Evolutionary conservation across 2,797 vertebrate species (phyloP).

Genomic region (Carduelis carduelis): DNA sequence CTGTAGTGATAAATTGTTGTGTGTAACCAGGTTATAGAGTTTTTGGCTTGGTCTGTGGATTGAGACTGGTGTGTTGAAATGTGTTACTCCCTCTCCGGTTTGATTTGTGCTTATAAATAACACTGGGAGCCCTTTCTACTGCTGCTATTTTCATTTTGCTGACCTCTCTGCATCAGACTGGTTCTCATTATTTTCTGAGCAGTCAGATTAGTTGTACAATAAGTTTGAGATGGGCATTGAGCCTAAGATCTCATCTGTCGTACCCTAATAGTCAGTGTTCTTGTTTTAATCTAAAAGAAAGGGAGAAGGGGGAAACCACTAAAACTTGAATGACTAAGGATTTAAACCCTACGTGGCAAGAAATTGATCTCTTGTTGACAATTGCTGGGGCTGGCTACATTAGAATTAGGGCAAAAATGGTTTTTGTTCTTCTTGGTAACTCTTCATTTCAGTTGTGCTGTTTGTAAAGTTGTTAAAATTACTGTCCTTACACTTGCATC

Average conservation of each 20-base stretch:
- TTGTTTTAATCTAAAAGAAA: not conserved
- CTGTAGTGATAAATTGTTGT: not conserved
- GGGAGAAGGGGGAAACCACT: not conserved
- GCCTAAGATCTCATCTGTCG: not conserved
- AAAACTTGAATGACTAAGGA: not conserved
- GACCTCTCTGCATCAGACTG: not conserved
- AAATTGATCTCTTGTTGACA: not conserved
- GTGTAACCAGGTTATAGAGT: fast-evolving
- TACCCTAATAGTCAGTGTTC: not conserved
- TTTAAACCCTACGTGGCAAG: not conserved
- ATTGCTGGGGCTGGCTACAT: fast-evolving
- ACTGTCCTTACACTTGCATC: not conserved
- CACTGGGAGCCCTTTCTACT: not conserved
- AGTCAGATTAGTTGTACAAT: not conserved
- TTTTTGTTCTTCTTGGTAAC: not conserved
- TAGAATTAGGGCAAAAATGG: not conserved
- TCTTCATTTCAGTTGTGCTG: not conserved
- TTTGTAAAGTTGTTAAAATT: not conserved
- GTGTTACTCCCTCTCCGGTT: not conserved
- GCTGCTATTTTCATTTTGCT: not conserved
- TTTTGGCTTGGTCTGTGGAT: not conserved
- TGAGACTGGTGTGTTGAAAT: not conserved
- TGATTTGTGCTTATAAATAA: not conserved
- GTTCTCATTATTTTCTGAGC: not conserved
- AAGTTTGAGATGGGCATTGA: not conserved